Evolutionary conservation across 2,113 vertebrate species (phyloP), one percentile per base, ranked within the genome.

Genomic region (Clarias magur): DNA sequence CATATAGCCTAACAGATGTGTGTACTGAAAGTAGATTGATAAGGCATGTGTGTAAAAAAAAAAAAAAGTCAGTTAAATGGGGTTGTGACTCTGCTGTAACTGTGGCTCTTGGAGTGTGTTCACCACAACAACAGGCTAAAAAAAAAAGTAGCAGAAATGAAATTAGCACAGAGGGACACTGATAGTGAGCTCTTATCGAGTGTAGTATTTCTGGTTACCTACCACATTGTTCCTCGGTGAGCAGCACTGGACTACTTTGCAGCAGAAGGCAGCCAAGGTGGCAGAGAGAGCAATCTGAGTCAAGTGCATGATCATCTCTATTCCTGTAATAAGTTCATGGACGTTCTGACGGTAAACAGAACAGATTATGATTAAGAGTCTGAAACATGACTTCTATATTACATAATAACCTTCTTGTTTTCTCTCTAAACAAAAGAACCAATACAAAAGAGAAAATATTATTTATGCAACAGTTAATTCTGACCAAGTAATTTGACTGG

Each of bases 231-330:
- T 86, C 4, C 80, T 86, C 0, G 93, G 90, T 0, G 82, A 53
- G 86, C 94, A 95, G 90, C 94, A 95, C 72, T 94, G 92, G 87
- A 92, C 65, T 27, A 95, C 93, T 85, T 95, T 95, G 90, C 93
- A 95, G 91, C 92, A 92, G 88, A 95, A 95, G 30, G 70, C 81
- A 0, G 90, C 91, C 88, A 95, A 86, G 19, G 95, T 93, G 88
- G 16, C 65, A 13, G 93, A 94, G 88, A 96, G 93, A 88, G 90
- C 92, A 0, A 94, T 1, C 75, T 94, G 89, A 2, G 86, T 42
- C 0, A 19, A 60, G 10, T 92, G 88, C 16, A 92, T 57, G 13
- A 95, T 3, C 0, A 89, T 0, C 2, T 27, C 0, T 10, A 92
- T 89, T 4, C 85, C 88, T 0, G 0, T 12, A 1, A 91, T 48